Evolutionary conservation across 2,888 invertebrate genomes (phyloP).

Genomic region (Cosmopolites sordidus): DNA sequence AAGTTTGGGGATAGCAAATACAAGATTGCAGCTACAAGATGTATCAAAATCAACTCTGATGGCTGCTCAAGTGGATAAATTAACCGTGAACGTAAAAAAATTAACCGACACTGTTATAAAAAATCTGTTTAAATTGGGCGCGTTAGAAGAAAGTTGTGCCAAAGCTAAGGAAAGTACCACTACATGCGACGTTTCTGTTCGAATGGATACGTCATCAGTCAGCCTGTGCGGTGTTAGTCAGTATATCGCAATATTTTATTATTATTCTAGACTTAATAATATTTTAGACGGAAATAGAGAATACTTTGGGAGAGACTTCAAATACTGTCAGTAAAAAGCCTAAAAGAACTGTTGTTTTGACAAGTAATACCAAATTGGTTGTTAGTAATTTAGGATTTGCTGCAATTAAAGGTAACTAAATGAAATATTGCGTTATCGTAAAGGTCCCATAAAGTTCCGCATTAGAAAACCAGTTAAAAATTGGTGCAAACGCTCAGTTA

Average conservation of each 20-base stretch:
- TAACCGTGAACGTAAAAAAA: conserved; percentile 47
- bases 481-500: too few species aligned
- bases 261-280: too few species aligned
- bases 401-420: conserved; percentile 71
- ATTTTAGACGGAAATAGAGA: conserved; percentile 20
- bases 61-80: conserved; percentile 54
- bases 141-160: conserved; percentile 40
- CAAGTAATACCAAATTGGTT: conserved; percentile 40
- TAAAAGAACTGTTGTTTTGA: conserved; percentile 34
- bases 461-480: too few species aligned
- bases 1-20: conserved; percentile 59
- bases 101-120: conserved; percentile 49
- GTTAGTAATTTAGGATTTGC: conserved; percentile 72
- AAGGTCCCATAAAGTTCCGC: too few species aligned
- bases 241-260: too few species aligned
- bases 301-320: conserved; percentile 1
- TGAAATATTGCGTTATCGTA: too few species aligned
- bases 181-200: conserved; percentile 37
- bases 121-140: conserved; percentile 49
- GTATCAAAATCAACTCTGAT: conserved; percentile 62
- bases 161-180: conserved; percentile 23
- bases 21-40: conserved; percentile 51
- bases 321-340: conserved; percentile 11
- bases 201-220: conserved; percentile 32
- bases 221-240: conserved; percentile 21